These are phyloP conservation scores for Diogma glabrata DNA, from an alignment of 2,888 invertebrate species.

Conservation along the genomic window DNA sequence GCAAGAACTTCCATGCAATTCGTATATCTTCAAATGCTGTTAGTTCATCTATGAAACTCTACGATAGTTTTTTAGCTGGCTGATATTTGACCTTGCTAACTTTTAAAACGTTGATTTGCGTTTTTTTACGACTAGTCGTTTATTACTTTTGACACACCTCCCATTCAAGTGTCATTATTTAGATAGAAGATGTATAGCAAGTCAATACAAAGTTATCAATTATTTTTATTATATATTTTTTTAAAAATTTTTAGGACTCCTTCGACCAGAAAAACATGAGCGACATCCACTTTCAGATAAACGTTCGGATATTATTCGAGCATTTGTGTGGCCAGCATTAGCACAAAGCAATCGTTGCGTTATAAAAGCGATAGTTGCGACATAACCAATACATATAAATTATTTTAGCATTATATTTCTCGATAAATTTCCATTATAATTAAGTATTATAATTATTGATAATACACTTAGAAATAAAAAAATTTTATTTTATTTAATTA, in stretches of 20 bases:
- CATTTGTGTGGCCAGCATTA: conserved; percentile 80
- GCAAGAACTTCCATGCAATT: too few species aligned
- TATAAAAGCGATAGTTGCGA: conserved; percentile 76
- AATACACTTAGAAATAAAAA: too few species aligned
- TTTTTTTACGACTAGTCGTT: too few species aligned
- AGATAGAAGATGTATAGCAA: not conserved
- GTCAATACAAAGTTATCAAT: conserved; percentile 8
- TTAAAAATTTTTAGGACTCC: conserved; percentile 42
- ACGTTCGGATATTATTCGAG: conserved; percentile 60
- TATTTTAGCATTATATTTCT: not conserved
- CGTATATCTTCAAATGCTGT: too few species aligned
- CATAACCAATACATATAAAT: conserved; percentile 37
- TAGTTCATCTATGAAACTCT: too few species aligned
- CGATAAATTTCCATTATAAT: not conserved
- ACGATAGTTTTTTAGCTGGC: too few species aligned
- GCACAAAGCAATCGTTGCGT: conserved; percentile 66
- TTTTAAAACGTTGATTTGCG: too few species aligned
- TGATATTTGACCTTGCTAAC: too few species aligned
- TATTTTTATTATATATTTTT: conserved; percentile 8
- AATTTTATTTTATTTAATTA: conserved; percentile 4
- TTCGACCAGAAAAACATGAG: conserved; percentile 65
- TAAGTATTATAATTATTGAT: too few species aligned
- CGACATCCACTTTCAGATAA: conserved; percentile 66
- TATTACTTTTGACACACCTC: too few species aligned
- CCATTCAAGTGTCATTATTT: too few species aligned